A percentile compares a stretch with the other conserved stretches of the same genome.
These are phyloP conservation scores for Philypnodon macrostomus DNA, from an alignment of 2,797 vertebrate species.

Conservation along the genomic window DNA sequence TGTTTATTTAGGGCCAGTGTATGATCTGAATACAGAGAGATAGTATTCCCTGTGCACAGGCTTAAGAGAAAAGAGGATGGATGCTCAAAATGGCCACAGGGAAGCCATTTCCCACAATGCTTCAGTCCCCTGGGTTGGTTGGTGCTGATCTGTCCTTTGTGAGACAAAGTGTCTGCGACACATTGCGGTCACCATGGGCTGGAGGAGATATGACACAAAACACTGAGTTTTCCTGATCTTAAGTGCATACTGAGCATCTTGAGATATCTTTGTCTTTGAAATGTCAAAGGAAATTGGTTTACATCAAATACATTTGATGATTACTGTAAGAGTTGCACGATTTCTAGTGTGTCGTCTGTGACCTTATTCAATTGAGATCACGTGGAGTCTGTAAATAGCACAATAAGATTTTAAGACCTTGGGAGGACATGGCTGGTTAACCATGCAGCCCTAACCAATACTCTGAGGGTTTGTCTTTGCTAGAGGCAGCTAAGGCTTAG, in stretches of 20 bases:
- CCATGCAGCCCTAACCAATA: too few relatives aligned
- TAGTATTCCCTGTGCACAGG: conserved; percentile 30
- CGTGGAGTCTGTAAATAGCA: too few relatives aligned
- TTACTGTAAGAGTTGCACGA: too few relatives aligned
- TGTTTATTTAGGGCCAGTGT: conserved; percentile 31
- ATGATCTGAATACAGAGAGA: conserved; percentile 39
- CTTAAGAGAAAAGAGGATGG: conserved; percentile 52
- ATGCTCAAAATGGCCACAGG: conserved; percentile 64
- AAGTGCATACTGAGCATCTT: conserved; percentile 29
- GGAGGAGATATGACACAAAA: conserved; percentile 69
- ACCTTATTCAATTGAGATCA: too few relatives aligned
- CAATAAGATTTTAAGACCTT: too few relatives aligned
- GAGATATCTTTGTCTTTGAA: conserved; percentile 18
- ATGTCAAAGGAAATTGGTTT: conserved; percentile 27
- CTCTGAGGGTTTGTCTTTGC: too few relatives aligned
- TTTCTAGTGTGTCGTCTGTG: too few relatives aligned
- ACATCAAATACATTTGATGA: neutral
- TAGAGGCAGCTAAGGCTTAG: too few relatives aligned
- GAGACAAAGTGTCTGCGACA: conserved; percentile 70
- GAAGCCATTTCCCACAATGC: conserved; percentile 60
- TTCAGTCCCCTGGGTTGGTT: conserved; percentile 48
- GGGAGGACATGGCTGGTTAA: too few relatives aligned
- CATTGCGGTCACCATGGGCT: conserved; percentile 70
- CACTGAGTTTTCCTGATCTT: conserved; percentile 40
- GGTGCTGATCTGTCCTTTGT: conserved; percentile 66